A percentile compares a stretch with the other conserved stretches of the same genome.
phyloP scores from a whole-genome alignment of 2,113 vertebrate genomes.

The Ictalurus punctatus region DNA sequence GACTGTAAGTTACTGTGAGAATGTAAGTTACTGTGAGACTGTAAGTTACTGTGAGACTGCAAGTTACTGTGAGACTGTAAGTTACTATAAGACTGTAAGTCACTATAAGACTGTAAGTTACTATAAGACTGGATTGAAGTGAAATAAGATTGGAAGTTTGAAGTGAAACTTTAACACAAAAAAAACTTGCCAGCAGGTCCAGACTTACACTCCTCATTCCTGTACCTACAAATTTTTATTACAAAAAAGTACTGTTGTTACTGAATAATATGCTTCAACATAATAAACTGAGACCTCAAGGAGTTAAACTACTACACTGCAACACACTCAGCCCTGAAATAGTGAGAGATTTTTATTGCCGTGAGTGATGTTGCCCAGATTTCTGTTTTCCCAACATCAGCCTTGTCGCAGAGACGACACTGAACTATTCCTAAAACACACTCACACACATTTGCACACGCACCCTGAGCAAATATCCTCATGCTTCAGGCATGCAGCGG shows the following conservation, averaged over 20 bases:
- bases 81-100: too few relatives aligned
- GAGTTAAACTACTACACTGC: neutral
- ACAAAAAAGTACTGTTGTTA: neutral
- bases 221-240: neutral
- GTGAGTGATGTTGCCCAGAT: conserved; percentile 11
- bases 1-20: neutral
- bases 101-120: neutral
- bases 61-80: neutral
- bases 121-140: too few relatives aligned
- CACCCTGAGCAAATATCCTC: neutral
- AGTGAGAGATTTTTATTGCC: neutral
- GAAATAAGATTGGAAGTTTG: neutral
- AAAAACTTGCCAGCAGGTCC: neutral
- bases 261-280: neutral
- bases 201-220: neutral
- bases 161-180: neutral
- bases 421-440: conserved; percentile 19
- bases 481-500: conserved; percentile 16
- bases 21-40: neutral
- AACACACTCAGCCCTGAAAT: neutral
- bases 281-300: neutral
- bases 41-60: neutral
- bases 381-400: conserved; percentile 9
- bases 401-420: conserved; percentile 11
- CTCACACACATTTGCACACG: neutral